A percentile compares a stretch with the other conserved stretches of the same genome.
These are phyloP conservation scores for Armadillidium nasatum DNA, from an alignment of 1,140 invertebrate species.

Conservation along the genomic window DNA sequence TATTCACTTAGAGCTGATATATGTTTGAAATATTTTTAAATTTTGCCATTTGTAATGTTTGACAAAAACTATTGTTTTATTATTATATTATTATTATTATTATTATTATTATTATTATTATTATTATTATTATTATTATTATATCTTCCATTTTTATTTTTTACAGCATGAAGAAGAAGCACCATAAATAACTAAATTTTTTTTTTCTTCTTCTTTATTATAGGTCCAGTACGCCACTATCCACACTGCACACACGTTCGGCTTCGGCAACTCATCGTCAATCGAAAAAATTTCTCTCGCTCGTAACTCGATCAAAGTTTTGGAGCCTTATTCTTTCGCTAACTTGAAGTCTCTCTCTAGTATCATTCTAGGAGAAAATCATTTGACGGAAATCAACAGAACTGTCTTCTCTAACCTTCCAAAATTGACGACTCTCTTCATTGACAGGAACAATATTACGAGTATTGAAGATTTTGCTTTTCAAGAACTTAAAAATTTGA, in stretches of 20 bases:
- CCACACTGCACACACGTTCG: constrained; percentile 59
- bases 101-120: no score
- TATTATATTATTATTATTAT: no score
- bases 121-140: no score
- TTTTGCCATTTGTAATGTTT: no score
- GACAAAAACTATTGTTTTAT: no score
- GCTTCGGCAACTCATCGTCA: constrained; percentile 65
- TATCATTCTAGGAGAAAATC: constrained; percentile 66
- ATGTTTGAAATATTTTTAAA: no score
- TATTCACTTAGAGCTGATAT: no score
- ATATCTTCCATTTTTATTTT: no score
- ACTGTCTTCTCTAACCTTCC: constrained; percentile 66
- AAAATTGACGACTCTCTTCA: constrained; percentile 59
- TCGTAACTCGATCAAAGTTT: constrained; percentile 61
- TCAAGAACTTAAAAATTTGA: constrained; percentile 18
- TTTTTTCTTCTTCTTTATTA: constrained; percentile 49
- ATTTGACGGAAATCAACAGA: constrained; percentile 63
- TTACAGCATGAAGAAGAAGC: no score
- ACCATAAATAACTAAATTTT: no score
- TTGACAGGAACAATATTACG: constrained; percentile 28
- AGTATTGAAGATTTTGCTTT: constrained; percentile 24
- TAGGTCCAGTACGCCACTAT: constrained; percentile 67
- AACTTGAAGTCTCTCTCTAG: constrained; percentile 62
- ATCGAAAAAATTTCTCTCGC: constrained; percentile 62
- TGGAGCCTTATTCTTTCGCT: constrained; percentile 63